Conservation (phyloP, 2,797 vertebrate species). For the Pipistrellus kuhlii region DNA sequence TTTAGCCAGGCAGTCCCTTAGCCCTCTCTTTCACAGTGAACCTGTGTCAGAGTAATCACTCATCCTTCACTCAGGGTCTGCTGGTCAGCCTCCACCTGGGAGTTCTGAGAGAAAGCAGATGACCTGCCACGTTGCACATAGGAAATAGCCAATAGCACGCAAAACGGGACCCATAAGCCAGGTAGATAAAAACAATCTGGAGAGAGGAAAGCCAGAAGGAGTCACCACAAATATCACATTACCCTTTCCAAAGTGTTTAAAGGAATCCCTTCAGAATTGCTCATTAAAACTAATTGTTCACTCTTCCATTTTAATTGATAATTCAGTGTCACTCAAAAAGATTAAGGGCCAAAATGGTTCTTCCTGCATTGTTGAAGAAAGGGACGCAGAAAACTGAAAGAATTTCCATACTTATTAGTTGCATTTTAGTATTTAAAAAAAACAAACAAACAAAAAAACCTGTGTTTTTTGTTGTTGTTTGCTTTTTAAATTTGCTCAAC, state of each 20-base stretch:
- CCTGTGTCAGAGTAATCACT: no score
- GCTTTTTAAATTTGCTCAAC: background rate
- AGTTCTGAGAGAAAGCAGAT: no score
- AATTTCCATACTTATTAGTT: background rate
- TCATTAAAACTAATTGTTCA: background rate
- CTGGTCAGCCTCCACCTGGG: no score
- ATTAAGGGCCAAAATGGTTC: background rate
- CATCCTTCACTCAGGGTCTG: no score
- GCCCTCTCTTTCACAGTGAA: no score
- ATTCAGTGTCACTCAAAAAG: background rate
- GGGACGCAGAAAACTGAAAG: background rate
- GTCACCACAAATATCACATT: background rate
- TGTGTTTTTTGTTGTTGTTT: background rate
- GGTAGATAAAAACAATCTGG: background rate
- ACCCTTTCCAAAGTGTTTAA: background rate
- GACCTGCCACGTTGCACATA: background rate
- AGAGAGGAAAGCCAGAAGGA: background rate
- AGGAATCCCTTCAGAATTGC: constrained; percentile 11
- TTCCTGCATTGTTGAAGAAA: background rate
- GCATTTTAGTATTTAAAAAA: background rate
- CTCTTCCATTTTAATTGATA: constrained; percentile 31
- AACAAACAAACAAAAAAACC: background rate
- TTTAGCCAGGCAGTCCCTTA: no score
- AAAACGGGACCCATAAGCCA: background rate
- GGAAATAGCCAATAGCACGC: no score